Percentiles rank a stretch among this genome's conserved stretches.
Conservation (phyloP, 2,888 invertebrate genomes). For the Hedya salicella region DNA sequence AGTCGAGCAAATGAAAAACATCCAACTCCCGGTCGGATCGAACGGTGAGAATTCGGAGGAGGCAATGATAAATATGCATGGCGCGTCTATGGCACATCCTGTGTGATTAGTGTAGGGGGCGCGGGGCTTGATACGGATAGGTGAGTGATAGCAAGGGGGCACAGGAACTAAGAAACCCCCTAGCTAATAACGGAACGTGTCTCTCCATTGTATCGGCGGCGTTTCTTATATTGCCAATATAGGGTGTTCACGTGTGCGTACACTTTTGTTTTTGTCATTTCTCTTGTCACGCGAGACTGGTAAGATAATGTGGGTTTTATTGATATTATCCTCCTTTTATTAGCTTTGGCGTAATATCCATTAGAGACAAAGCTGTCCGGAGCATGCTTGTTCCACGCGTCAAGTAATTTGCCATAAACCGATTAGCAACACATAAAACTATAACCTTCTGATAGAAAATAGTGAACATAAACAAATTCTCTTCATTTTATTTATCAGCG, state of each 20-base stretch:
- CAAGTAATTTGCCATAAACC: background rate
- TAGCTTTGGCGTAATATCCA: constrained; percentile 17
- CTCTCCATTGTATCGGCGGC: constrained; percentile 77
- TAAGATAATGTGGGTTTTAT: constrained; percentile 52
- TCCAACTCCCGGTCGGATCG: constrained; percentile 67
- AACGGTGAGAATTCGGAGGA: constrained; percentile 78
- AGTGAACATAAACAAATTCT: no score
- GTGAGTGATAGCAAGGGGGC: constrained; percentile 83
- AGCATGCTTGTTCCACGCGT: background rate
- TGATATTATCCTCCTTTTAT: constrained; percentile 44
- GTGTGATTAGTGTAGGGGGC: constrained; percentile 81
- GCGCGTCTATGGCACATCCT: constrained; percentile 83
- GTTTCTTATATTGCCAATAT: constrained; percentile 84
- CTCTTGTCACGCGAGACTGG: constrained; percentile 53
- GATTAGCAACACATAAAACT: background rate
- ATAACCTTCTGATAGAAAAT: no score
- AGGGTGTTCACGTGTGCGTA: constrained; percentile 73
- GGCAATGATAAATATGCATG: constrained; percentile 84
- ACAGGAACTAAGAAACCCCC: constrained; percentile 74
- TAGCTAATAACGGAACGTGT: constrained; percentile 79
- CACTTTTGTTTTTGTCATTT: constrained; percentile 76
- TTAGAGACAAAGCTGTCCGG: constrained; percentile 8
- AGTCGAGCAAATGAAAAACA: constrained; percentile 80
- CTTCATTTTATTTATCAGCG: no score
- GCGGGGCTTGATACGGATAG: constrained; percentile 74